Conservation (phyloP, 2,888 invertebrate genomes). For the Argynnis bischoffii region DNA sequence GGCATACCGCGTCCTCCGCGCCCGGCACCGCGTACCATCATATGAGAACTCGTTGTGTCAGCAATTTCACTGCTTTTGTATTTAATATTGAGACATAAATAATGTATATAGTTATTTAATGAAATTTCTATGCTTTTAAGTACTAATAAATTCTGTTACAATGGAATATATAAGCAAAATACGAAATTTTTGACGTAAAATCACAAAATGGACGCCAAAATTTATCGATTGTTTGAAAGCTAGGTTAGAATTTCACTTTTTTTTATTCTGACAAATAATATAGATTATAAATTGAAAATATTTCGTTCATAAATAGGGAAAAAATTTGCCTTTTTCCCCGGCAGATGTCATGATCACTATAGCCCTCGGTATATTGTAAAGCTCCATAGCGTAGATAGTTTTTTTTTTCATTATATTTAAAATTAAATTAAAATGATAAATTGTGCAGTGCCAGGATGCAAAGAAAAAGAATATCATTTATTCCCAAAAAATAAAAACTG, state of each 20-base stretch:
- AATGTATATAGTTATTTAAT: not conserved
- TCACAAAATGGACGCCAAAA: constrained; percentile 10
- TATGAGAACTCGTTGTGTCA: constrained; percentile 31
- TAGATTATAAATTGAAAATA: constrained; percentile 1
- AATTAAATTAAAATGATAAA: no score
- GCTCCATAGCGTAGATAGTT: no score
- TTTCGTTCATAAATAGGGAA: no score
- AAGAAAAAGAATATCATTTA: no score
- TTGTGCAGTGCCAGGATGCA: no score
- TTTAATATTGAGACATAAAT: not conserved
- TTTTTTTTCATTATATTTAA: no score
- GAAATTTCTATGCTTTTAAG: not conserved
- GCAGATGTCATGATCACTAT: no score
- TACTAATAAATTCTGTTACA: not conserved
- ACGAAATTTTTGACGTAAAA: constrained; percentile 2
- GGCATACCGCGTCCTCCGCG: constrained; percentile 87
- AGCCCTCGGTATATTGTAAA: no score
- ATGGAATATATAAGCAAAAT: not conserved
- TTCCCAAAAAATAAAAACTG: no score
- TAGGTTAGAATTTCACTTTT: not conserved
- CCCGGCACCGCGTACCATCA: constrained; percentile 87
- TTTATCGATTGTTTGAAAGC: not conserved
- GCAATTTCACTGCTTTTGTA: not conserved
- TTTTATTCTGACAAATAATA: not conserved
- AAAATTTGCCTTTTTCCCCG: no score